These are phyloP conservation scores for Acrossocheilus wenchowensis DNA, from an alignment of 2,797 vertebrate species.

Conservation along the genomic window DNA sequence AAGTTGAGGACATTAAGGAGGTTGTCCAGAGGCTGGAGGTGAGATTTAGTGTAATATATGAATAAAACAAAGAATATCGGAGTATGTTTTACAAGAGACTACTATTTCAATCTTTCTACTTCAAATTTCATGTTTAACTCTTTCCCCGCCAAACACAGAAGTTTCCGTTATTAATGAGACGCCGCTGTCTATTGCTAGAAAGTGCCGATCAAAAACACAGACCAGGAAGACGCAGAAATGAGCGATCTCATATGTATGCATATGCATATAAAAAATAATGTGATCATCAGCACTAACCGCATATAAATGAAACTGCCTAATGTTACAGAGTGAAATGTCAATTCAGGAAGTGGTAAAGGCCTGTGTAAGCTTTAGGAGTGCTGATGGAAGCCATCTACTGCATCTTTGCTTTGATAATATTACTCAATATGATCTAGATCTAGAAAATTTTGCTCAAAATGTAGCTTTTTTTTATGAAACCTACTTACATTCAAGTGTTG, in stretches of 20 bases:
- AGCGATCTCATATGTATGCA: background rate
- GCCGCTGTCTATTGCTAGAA: background rate
- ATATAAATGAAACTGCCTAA: too few species aligned
- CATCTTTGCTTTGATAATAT: too few species aligned
- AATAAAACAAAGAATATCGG: background rate
- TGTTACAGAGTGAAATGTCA: too few species aligned
- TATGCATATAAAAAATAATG: background rate
- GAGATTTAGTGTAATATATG: slow-evolving; percentile 32
- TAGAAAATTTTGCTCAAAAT: too few species aligned
- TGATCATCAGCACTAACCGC: too few species aligned
- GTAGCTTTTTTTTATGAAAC: too few species aligned
- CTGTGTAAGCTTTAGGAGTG: too few species aligned
- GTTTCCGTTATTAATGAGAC: background rate
- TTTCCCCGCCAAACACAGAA: background rate
- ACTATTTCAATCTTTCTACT: background rate
- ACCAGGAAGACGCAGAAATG: background rate
- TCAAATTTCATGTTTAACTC: too few species aligned
- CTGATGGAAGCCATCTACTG: too few species aligned
- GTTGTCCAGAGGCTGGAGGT: slow-evolving; percentile 92
- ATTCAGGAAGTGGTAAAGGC: too few species aligned
- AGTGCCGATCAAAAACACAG: background rate
- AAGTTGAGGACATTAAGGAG: slow-evolving; percentile 85
- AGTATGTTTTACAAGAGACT: background rate
- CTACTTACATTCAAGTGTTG: too few species aligned
- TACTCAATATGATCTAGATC: too few species aligned